phyloP scores from a whole-genome alignment of 2,797 vertebrate genomes.

The Typhlichthys eigenmanni region DNA sequence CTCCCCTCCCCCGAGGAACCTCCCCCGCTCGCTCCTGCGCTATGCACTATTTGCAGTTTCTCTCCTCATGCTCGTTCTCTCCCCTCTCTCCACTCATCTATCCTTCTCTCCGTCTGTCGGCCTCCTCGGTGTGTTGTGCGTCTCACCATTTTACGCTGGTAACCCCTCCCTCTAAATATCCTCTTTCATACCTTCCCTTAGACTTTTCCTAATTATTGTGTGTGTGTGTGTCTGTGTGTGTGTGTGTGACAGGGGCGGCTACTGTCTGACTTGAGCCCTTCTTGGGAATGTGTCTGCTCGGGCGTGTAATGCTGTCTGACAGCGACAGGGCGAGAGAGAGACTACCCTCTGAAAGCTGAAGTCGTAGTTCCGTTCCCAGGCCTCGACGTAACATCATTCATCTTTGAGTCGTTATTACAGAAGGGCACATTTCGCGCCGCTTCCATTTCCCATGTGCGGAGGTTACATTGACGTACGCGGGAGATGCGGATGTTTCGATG shows the following conservation, averaged over 20 bases:
- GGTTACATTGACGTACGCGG: no score
- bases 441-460: no score
- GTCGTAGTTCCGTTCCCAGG: slow-evolving; percentile 26
- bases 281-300: slow-evolving; percentile 66
- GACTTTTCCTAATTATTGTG: slow-evolving; percentile 21
- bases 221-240: not conserved
- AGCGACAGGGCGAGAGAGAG: slow-evolving; percentile 60
- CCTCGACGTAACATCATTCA: not conserved
- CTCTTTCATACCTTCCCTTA: slow-evolving; percentile 18
- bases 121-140: not conserved
- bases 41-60: slow-evolving; percentile 40
- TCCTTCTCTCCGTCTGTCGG: slow-evolving; percentile 21
- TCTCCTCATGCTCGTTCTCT: slow-evolving; percentile 21
- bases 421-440: no score
- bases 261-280: slow-evolving; percentile 50
- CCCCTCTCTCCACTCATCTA: slow-evolving; percentile 21
- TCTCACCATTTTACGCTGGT: slow-evolving; percentile 28
- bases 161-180: not conserved
- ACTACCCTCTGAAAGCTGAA: slow-evolving; percentile 48
- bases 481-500: no score
- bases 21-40: not conserved
- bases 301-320: slow-evolving; percentile 80
- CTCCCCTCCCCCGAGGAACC: slow-evolving; percentile 18
- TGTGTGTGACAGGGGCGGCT: slow-evolving; percentile 15
- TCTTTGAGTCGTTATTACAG: no score